Conservation (phyloP, 2,797 vertebrate genomes). For the Prunella strophiata region DNA sequence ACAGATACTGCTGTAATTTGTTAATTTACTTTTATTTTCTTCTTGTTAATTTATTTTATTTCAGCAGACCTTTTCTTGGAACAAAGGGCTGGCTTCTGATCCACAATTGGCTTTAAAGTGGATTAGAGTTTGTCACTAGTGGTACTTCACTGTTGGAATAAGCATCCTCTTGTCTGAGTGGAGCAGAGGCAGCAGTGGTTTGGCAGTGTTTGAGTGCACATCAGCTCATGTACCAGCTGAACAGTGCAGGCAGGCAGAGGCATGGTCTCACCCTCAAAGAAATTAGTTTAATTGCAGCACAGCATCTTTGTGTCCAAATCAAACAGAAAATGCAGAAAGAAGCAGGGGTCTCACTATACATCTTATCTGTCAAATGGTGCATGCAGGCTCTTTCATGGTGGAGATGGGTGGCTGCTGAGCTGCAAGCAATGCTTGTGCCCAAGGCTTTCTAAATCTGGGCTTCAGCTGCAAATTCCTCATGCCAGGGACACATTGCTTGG, state of each 20-base stretch:
- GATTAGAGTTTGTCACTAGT: neutral
- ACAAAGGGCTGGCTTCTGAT: neutral
- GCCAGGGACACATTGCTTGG: rapidly evolving
- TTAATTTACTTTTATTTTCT: neutral
- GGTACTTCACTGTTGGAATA: neutral
- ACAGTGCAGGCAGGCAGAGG: neutral
- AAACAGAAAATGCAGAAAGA: neutral
- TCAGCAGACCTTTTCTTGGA: neutral
- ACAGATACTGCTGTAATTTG: neutral
- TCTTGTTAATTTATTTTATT: neutral
- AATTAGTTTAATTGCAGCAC: neutral
- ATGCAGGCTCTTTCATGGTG: neutral
- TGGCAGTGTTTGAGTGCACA: neutral
- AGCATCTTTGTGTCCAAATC: neutral
- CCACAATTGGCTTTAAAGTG: neutral
- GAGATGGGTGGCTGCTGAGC: neutral
- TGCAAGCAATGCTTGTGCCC: neutral
- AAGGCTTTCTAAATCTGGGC: neutral
- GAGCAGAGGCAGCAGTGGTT: neutral
- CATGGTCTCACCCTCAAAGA: neutral
- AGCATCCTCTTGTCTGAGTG: neutral
- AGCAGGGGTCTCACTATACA: neutral
- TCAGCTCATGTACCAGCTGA: neutral
- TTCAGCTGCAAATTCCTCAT: neutral
- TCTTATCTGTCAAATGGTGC: neutral